phyloP scores from a whole-genome alignment of 1,140 invertebrate species.

The Trachelipus rathkii region DNA sequence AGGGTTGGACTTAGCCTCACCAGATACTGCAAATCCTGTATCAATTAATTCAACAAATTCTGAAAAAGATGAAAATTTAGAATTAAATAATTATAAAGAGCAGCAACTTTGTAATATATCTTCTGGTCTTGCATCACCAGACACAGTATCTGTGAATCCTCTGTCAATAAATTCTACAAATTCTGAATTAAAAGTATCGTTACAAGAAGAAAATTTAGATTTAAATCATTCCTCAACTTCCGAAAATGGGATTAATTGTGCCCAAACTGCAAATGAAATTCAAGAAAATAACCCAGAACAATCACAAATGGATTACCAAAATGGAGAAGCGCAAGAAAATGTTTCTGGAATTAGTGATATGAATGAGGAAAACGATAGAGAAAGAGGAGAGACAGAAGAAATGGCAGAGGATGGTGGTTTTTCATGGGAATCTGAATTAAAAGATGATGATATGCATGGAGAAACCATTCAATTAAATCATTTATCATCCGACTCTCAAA shows the following conservation, averaged over 20 bases:
- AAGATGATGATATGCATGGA: no score
- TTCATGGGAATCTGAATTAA: slow-evolving; percentile 43
- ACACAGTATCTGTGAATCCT: background rate
- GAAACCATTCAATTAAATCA: no score
- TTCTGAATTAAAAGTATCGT: background rate
- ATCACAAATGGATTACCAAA: background rate
- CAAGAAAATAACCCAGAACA: background rate
- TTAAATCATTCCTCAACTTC: background rate
- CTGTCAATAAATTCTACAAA: background rate
- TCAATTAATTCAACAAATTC: background rate
- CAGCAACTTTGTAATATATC: background rate
- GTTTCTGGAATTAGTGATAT: slow-evolving; percentile 6
- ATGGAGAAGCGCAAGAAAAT: background rate
- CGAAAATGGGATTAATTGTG: background rate
- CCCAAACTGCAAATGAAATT: background rate
- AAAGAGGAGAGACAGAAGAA: slow-evolving; percentile 39
- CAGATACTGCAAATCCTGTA: background rate
- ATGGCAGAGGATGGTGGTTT: slow-evolving; percentile 34
- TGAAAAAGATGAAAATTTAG: background rate
- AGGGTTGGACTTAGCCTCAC: background rate
- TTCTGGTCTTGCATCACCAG: background rate
- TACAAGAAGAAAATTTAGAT: background rate
- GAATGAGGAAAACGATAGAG: slow-evolving; percentile 30
- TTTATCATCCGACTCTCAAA: background rate
- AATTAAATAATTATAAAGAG: background rate